Conservation (phyloP, 2,113 vertebrate genomes). For the Gallinago jamesoni region DNA sequence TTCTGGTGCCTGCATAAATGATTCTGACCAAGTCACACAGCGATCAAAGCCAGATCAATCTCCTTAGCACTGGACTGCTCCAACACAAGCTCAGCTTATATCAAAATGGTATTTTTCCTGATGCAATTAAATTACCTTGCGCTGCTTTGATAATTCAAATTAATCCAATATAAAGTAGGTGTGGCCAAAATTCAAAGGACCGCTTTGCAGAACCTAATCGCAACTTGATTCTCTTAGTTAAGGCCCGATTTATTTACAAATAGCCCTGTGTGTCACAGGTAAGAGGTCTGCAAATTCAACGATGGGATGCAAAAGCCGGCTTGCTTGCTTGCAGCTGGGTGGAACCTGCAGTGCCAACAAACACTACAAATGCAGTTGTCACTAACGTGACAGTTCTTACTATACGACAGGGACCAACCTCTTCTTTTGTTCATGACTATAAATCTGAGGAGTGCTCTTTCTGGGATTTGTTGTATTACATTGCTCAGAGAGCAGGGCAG, state of each 20-base stretch:
- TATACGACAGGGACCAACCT: background rate
- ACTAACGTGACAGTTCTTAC: background rate
- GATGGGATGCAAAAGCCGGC: background rate
- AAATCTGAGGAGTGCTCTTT: background rate
- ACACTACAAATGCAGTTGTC: rapidly evolving
- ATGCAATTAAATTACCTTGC: background rate
- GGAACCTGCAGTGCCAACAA: background rate
- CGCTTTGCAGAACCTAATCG: background rate
- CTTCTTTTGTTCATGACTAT: background rate
- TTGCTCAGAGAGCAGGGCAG: background rate
- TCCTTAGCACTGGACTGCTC: background rate
- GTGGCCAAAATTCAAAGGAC: background rate
- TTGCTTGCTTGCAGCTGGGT: background rate
- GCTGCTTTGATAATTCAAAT: background rate
- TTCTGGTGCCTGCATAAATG: background rate
- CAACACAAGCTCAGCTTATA: background rate
- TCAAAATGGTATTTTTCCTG: background rate
- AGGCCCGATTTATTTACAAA: background rate
- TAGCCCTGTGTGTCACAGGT: background rate
- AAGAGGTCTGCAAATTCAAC: background rate
- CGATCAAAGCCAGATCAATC: background rate
- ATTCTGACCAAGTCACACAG: background rate
- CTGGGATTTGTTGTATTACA: background rate
- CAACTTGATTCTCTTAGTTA: background rate
- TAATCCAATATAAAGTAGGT: background rate